Evolutionary conservation across 2,888 invertebrate species (phyloP), one percentile per base, ranked within the genome.

Genomic region (Elmis aenea): DNA sequence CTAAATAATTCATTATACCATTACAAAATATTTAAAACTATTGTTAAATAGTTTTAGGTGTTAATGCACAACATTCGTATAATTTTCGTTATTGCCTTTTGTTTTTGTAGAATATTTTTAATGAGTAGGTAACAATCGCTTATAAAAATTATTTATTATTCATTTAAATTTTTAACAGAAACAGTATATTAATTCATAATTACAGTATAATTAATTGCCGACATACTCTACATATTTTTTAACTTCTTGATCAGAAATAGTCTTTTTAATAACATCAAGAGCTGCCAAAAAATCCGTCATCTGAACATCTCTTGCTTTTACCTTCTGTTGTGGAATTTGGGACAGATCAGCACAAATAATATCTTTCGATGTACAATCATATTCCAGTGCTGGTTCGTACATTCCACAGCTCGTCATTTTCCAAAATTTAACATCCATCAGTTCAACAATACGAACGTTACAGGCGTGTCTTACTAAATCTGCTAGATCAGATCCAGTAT

Each of bases 401-500:
- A 48, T 49, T 13, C 55, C 57, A 39, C 62, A 54, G 10, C 46
- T 21, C 13, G 49, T 50, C n/a, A 35, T 26, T 31, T 52, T 58
- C 71, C 71, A 72, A 27, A 61, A 46, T 16, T 50, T 59, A n/a
- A 61, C 58, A 8, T 56, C 54, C 42, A 70, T 64, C 12, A 76
- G 56, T 46, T 75, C 71, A 33, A 66, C 59, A 23, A 76, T 57
- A 3, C 76, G 75, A 38, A 67, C 55, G 46, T 68, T 64, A 16
- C 71, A 45, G 1, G 72, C 73, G 20, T 58, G 64, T 23, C 68
- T 61, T 0, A 70, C 64, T 26, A 76, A 47, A 46, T 65, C 64
- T 2, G 67, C 59, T n/a, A 77, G 61, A 57, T 77, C 76, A 24
- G 74, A 73, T 5, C 74, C 73, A 5, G 75, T 75, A 53, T 66